Evolutionary conservation across 1,140 invertebrate species (phyloP).

Genomic region (Hycleus phaleratus): DNA sequence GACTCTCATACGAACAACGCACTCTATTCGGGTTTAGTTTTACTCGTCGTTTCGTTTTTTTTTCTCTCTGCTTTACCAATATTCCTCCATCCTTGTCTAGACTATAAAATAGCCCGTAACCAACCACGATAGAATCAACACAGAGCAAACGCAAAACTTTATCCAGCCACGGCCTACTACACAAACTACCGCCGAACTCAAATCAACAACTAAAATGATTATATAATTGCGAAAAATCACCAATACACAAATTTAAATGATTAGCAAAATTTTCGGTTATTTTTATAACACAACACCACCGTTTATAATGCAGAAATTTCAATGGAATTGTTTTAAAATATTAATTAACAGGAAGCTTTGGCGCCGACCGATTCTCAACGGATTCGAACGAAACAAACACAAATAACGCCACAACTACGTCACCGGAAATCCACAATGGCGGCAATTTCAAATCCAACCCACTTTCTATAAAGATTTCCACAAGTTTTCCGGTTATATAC

Average conservation of each 20-base stretch:
- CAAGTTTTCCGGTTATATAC: too few relatives aligned
- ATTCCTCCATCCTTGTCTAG: too few relatives aligned
- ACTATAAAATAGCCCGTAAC: too few relatives aligned
- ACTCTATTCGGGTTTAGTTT: slow-evolving; percentile 26
- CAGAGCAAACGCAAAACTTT: slow-evolving; percentile 30
- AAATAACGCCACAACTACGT: neutral
- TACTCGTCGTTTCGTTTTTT: too few relatives aligned
- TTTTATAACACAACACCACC: too few relatives aligned
- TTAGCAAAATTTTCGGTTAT: too few relatives aligned
- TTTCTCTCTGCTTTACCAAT: too few relatives aligned
- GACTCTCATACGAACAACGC: slow-evolving; percentile 35
- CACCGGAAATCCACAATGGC: neutral
- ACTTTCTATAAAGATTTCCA: too few relatives aligned
- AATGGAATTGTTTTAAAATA: too few relatives aligned
- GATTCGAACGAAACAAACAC: neutral
- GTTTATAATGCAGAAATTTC: too few relatives aligned
- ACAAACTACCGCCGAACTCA: slow-evolving; percentile 1
- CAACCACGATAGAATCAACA: slow-evolving; percentile 20
- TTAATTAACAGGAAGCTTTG: too few relatives aligned
- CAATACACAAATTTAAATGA: neutral
- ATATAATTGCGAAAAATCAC: neutral
- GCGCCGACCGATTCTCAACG: neutral
- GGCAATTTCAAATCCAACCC: too few relatives aligned
- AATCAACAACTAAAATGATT: neutral
- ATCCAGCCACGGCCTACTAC: slow-evolving; percentile 18